Evolutionary conservation across 1,140 invertebrate genomes (phyloP), one percentile per base, ranked within the genome.

Genomic region (Bombus turneri): DNA sequence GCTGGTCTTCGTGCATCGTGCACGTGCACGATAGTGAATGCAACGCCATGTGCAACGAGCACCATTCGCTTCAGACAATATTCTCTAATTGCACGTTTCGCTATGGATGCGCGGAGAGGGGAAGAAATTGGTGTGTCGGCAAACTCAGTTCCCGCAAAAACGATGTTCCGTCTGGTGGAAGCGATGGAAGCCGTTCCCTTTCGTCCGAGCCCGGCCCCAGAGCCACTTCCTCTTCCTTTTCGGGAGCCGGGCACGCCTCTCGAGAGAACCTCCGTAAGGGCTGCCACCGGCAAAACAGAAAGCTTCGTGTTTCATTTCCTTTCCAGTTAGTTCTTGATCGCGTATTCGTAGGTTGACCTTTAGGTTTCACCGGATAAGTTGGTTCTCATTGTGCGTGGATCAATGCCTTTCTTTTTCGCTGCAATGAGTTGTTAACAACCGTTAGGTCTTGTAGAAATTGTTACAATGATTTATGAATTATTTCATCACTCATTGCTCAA

Each of bases 171-270:
- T 78, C 76, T 79, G 43, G 22, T 68, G 73, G 62, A 43, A 53
- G 41, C 15, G 22, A 18, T 66, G 81, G 41, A 47, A 53, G 43
- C 28, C 39, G 76, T 72, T 37, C 39, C 37, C 8, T 84, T 79
- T 79, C 66, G 83, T n/a, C 31, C 73, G 41, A 68, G 57, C 12
- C 22, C n/a, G 31, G 22, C 10, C 72, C 15, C 57, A 4, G 28
- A 71, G 39, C 83, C 83, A 80, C 83, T 85, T 85, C 83, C 83
- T 85, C 83, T 85, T 85, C 83, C 83, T 85, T 85, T 85, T 80
- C 83, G 83, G 83, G 83, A 85, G 68, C 68, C 34, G 47, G 53
- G 13, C 77, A 85, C 83, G 83, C 83, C 83, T 64, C 31, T 59
- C 28, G 6, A 22, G 66, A 84, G 82, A 75, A 59, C 22, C 53